These are phyloP conservation scores for Hoplodrina blanda DNA, from an alignment of 2,888 invertebrate species.

Conservation along the genomic window DNA sequence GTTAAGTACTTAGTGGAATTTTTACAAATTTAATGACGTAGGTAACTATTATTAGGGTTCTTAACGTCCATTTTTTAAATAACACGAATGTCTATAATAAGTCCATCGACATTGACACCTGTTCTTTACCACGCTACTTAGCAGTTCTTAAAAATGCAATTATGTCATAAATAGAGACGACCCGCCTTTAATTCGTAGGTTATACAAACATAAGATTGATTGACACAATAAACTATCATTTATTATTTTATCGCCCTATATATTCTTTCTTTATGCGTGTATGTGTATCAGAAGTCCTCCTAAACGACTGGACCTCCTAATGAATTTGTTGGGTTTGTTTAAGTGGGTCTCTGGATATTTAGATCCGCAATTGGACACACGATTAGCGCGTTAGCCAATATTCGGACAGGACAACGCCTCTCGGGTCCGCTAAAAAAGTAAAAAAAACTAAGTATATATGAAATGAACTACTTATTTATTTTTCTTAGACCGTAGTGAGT, in stretches of 20 bases:
- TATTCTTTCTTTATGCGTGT: no score
- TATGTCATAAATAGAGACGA: slow-evolving; percentile 14
- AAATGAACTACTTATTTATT: not conserved
- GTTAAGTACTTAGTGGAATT: no score
- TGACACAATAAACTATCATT: not conserved
- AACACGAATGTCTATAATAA: not conserved
- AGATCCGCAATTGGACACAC: no score
- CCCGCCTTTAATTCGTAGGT: not conserved
- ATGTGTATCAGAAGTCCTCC: no score
- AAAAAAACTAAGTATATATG: not conserved
- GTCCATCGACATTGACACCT: slow-evolving; percentile 18
- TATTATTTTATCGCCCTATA: no score
- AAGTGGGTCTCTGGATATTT: no score
- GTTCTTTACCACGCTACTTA: slow-evolving; percentile 30
- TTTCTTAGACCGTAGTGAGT: not conserved
- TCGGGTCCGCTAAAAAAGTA: no score
- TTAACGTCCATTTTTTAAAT: not conserved
- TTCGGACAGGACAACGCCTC: no score
- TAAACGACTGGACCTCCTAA: no score
- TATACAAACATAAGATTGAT: slow-evolving; percentile 1
- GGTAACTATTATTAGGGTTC: not conserved
- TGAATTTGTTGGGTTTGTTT: no score
- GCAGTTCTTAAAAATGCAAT: slow-evolving; percentile 17
- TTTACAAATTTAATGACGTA: no score
- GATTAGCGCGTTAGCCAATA: no score